Conservation (phyloP, 23 tunicate species). For the Aplidium turbinatum region DNA sequence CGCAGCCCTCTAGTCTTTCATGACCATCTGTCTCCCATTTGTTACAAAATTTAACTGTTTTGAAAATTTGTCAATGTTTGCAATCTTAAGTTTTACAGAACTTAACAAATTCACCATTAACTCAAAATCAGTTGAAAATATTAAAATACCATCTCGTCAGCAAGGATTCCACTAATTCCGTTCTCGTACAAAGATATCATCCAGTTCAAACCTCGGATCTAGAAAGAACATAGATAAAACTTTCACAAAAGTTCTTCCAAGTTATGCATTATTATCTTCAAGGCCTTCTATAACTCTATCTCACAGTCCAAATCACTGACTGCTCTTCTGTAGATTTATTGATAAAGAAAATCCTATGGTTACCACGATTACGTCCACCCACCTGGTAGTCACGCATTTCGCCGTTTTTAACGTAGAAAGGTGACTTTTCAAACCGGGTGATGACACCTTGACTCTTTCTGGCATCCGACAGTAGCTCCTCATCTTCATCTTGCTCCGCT, state of each 20-base stretch:
- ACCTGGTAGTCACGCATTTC: slow-evolving; percentile 98
- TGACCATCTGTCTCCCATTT: too few species aligned
- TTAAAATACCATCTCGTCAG: slow-evolving; percentile 99
- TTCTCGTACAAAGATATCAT: slow-evolving; percentile 96
- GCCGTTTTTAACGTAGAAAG: slow-evolving; percentile 86
- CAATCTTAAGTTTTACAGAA: too few species aligned
- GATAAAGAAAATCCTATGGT: too few species aligned
- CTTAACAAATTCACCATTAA: too few species aligned
- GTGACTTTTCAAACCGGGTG: slow-evolving; percentile 88
- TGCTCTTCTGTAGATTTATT: too few species aligned
- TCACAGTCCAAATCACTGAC: too few species aligned
- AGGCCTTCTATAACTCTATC: too few species aligned
- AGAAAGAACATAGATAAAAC: background rate
- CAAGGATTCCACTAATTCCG: slow-evolving; percentile 97
- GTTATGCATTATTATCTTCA: too few species aligned
- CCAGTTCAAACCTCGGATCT: slow-evolving; percentile 97
- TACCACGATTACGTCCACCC: background rate
- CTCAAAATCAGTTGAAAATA: too few species aligned
- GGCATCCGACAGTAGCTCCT: slow-evolving; percentile 83
- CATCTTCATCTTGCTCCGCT: slow-evolving; percentile 94
- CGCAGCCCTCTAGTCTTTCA: too few species aligned
- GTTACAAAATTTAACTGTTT: too few species aligned
- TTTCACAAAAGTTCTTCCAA: background rate
- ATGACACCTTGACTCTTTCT: slow-evolving; percentile 82
- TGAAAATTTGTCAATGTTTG: too few species aligned